Evolutionary conservation across 1,140 invertebrate genomes (phyloP).

Genomic region (Bombus balteatus): DNA sequence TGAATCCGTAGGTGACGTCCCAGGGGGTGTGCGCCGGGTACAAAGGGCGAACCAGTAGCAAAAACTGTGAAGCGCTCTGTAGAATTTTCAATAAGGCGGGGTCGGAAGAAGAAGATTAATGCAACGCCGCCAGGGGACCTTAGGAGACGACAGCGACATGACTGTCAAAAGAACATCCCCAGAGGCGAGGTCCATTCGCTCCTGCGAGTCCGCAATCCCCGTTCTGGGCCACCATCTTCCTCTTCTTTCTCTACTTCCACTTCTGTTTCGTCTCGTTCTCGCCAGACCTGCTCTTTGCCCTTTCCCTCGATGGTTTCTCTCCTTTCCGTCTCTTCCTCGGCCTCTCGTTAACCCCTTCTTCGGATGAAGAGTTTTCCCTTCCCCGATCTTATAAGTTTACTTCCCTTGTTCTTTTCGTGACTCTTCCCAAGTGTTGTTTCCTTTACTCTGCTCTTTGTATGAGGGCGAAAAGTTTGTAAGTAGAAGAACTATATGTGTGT

Average conservation of each 20-base stretch:
- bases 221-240: not conserved
- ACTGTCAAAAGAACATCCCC: slow-evolving; percentile 76
- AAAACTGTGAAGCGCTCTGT: slow-evolving; percentile 76
- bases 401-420: not conserved
- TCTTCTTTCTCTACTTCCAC: not conserved
- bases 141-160: slow-evolving; percentile 74
- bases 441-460: not conserved
- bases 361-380: not conserved
- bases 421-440: not conserved
- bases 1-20: slow-evolving; percentile 44
- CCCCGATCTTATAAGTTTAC: not conserved
- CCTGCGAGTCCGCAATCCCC: slow-evolving; percentile 55
- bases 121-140: slow-evolving; percentile 73
- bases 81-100: slow-evolving; percentile 77
- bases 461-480: not conserved
- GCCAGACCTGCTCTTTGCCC: not conserved
- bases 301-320: not conserved
- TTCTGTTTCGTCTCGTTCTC: not conserved
- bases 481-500: not conserved
- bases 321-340: not conserved
- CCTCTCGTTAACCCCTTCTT: not conserved
- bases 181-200: slow-evolving; percentile 70
- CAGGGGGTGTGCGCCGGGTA: slow-evolving; percentile 34
- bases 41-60: slow-evolving; percentile 66
- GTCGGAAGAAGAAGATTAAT: slow-evolving; percentile 76